phyloP scores from a whole-genome alignment of 2,797 vertebrate species.

The Rhincodon typus region DNA sequence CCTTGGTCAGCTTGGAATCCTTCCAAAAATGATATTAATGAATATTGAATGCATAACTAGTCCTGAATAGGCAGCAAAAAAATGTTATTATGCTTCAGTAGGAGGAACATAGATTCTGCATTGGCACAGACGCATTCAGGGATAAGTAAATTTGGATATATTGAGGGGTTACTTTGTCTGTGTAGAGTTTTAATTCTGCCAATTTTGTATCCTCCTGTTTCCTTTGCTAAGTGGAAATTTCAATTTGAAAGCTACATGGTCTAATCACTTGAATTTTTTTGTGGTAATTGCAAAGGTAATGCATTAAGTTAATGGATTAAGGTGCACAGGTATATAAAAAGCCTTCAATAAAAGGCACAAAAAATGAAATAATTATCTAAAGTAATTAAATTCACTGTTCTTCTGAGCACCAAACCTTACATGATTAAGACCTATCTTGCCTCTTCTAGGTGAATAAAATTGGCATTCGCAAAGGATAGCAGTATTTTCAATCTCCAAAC shows the following conservation, averaged over 20 bases:
- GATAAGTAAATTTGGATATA: too few relatives aligned
- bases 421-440: neutral
- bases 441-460: neutral
- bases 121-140: too few relatives aligned
- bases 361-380: neutral
- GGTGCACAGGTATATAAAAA: neutral
- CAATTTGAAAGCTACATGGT: neutral
- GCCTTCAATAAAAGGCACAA: neutral
- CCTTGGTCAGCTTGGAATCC: neutral
- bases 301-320: neutral
- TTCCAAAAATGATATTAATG: conserved; percentile 31
- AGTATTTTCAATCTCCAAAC: neutral
- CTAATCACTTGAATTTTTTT: conserved; percentile 17
- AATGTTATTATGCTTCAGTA: neutral
- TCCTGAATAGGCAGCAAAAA: neutral
- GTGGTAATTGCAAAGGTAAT: too few relatives aligned
- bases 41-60: conserved; percentile 22
- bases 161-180: neutral
- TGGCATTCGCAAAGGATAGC: neutral
- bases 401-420: neutral
- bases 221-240: conserved; percentile 20
- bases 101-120: neutral
- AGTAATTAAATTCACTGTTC: neutral
- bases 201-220: neutral
- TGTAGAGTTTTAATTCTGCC: neutral